A percentile compares a stretch with the other conserved stretches of the same genome.
These are phyloP conservation scores for Selenia dentaria DNA, from an alignment of 2,888 invertebrate species.

Conservation along the genomic window DNA sequence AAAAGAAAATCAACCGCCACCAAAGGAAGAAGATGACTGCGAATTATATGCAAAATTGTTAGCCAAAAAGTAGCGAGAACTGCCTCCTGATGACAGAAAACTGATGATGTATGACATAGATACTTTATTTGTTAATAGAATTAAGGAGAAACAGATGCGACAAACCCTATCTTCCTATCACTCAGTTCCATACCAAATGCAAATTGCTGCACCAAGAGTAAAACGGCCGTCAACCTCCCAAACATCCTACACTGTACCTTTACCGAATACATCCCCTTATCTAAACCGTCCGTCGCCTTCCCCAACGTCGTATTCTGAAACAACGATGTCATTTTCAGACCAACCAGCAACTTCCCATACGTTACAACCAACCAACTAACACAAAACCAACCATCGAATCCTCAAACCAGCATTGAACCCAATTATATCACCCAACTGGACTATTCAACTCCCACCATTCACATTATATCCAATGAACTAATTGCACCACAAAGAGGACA, in stretches of 20 bases:
- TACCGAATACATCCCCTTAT: too few relatives aligned
- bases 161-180: conserved; percentile 13
- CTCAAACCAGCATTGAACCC: too few relatives aligned
- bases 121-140: conserved; percentile 21
- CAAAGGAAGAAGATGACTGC: conserved; percentile 14
- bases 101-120: conserved; percentile 30
- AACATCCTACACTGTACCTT: too few relatives aligned
- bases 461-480: too few relatives aligned
- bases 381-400: too few relatives aligned
- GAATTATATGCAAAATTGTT: conserved; percentile 20
- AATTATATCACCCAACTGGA: too few relatives aligned
- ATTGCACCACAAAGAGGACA: too few relatives aligned
- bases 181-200: conserved; percentile 1
- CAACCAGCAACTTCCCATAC: too few relatives aligned
- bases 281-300: conserved; percentile 26
- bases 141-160: conserved; percentile 13
- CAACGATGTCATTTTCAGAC: conserved; percentile 23
- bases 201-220: too few relatives aligned
- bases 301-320: conserved; percentile 29
- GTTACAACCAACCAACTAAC: too few relatives aligned
- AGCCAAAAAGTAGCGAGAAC: conserved; percentile 31
- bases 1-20: neutral
- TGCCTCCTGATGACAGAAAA: conserved; percentile 25
- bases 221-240: too few relatives aligned
- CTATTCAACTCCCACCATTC: too few relatives aligned